These are phyloP conservation scores for Diabrotica undecimpunctata DNA, from an alignment of 1,140 invertebrate genomes.

Conservation along the genomic window DNA sequence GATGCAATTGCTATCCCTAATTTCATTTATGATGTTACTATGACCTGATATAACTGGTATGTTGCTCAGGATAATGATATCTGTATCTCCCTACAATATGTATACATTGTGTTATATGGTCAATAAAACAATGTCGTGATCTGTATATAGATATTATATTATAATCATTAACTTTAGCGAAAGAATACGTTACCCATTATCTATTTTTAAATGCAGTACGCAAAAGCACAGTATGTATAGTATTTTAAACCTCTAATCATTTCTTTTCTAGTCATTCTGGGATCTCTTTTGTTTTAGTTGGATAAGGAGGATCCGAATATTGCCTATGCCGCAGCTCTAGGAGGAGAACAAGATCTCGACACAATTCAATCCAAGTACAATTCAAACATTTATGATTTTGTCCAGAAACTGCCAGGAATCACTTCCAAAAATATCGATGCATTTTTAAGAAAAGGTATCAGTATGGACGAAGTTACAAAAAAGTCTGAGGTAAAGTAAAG, in stretches of 20 bases:
- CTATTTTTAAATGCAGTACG: no score
- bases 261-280: not conserved
- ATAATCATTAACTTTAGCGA: no score
- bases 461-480: slow-evolving; percentile 64
- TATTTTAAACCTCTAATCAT: not conserved
- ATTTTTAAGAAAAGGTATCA: slow-evolving; percentile 75
- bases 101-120: no score
- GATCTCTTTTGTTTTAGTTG: slow-evolving; percentile 52
- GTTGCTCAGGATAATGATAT: no score
- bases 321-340: slow-evolving; percentile 62
- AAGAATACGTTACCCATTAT: no score
- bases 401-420: slow-evolving; percentile 86
- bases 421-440: slow-evolving; percentile 79
- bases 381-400: slow-evolving; percentile 75
- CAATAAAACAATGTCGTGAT: no score
- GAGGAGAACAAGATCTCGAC: slow-evolving; percentile 59
- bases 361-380: slow-evolving; percentile 68
- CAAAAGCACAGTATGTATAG: no score
- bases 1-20: no score
- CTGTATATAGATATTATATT: no score
- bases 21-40: no score
- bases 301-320: slow-evolving; percentile 74
- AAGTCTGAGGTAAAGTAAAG: slow-evolving; percentile 51
- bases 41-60: no score
- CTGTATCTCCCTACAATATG: no score